Percentiles rank a stretch among this genome's conserved stretches.
These are phyloP conservation scores for Octodon degus DNA, from an alignment of 2,113 vertebrate species.

Conservation along the genomic window DNA sequence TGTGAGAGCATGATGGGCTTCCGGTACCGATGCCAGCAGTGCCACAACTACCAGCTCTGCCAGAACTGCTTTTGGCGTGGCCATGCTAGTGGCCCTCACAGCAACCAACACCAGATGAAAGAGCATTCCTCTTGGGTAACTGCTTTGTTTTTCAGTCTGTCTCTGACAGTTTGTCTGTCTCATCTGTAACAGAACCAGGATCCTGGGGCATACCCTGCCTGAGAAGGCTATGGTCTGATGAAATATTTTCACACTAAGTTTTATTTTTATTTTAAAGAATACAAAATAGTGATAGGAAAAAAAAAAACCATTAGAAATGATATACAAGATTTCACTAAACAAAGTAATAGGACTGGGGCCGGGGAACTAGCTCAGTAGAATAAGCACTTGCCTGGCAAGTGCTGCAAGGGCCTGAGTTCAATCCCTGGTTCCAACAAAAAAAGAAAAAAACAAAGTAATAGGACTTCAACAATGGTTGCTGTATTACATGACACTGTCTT, in stretches of 20 bases:
- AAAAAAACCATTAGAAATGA: no score
- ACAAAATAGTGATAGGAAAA: no score
- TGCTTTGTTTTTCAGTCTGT: background rate
- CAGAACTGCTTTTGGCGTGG: conserved; percentile 98
- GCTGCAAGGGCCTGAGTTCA: no score
- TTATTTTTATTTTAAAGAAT: background rate
- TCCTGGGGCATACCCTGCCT: background rate
- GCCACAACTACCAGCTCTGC: conserved; percentile 99
- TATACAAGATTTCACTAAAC: no score
- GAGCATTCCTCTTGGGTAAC: conserved; percentile 98
- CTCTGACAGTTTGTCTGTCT: background rate
- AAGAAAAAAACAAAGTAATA: no score
- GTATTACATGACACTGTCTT: no score
- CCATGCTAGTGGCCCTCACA: conserved; percentile 95
- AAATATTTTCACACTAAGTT: background rate
- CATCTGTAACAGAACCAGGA: background rate
- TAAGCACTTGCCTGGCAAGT: no score
- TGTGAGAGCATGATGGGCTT: conserved; percentile 99
- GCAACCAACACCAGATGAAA: conserved; percentile 99
- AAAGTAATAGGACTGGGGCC: no score
- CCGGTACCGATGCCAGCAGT: conserved; percentile 98
- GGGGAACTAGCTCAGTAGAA: no score
- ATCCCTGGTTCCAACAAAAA: no score
- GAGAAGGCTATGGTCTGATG: background rate
- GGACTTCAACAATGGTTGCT: no score